A percentile compares a stretch with the other conserved stretches of the same genome.
phyloP scores from a whole-genome alignment of 2,888 invertebrate species.

The Mesorhabditis belari region DNA sequence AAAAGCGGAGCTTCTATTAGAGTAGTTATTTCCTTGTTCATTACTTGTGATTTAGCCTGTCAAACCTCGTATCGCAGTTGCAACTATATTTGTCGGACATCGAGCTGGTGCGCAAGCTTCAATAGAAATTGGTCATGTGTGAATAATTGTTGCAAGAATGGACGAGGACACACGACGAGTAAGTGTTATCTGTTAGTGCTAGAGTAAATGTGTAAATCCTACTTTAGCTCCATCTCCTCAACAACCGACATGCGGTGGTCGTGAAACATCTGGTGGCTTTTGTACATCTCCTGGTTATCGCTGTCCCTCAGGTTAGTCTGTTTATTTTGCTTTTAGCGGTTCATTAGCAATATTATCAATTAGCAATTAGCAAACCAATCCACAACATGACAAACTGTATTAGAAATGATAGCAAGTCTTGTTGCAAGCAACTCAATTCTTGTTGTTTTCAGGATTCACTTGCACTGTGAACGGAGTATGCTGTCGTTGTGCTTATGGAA shows the following conservation, averaged over 20 bases:
- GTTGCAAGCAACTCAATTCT: too few species aligned
- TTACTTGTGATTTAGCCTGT: slow-evolving; percentile 12
- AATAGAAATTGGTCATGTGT: slow-evolving; percentile 21
- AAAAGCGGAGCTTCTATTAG: too few species aligned
- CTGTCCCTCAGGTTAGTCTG: not conserved
- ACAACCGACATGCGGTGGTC: slow-evolving; percentile 23
- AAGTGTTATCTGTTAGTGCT: not conserved
- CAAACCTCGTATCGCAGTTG: slow-evolving; percentile 18
- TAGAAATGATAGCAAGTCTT: too few species aligned
- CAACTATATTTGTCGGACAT: slow-evolving; percentile 17
- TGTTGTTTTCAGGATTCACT: slow-evolving; percentile 22
- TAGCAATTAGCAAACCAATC: too few species aligned
- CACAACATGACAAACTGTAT: too few species aligned
- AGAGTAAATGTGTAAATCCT: not conserved
- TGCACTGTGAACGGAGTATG: slow-evolving; percentile 24
- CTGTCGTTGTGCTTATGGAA: slow-evolving; percentile 27
- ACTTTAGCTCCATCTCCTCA: slow-evolving; percentile 2
- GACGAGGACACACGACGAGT: slow-evolving; percentile 2
- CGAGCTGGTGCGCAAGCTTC: slow-evolving; percentile 19
- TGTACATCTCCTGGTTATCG: slow-evolving; percentile 4
- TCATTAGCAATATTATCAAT: not conserved
- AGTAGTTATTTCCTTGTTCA: not conserved
- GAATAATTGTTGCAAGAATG: slow-evolving; percentile 14
- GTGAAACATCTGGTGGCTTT: slow-evolving; percentile 29
- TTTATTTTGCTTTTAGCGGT: not conserved